Evolutionary conservation across 2,797 vertebrate genomes (phyloP), one percentile per base, ranked within the genome.

Genomic region (Perdix hodgsoniae): DNA sequence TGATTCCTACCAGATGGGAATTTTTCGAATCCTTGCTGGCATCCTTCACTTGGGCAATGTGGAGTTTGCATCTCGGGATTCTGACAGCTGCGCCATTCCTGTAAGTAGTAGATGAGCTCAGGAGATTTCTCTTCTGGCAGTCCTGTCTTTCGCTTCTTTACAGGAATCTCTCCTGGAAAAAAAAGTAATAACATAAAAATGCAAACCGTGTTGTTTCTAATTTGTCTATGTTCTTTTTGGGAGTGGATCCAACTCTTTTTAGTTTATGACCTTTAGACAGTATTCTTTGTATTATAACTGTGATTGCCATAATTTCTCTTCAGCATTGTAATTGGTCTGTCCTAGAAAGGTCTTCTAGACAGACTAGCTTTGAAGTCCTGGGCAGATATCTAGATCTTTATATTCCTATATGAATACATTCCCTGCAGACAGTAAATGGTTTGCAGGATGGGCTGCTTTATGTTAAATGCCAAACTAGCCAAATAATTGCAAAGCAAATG

Each of bases 21-120:
- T 99, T 97, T 99, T 99, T 97, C 98, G 98, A 94, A 98, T 99
- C 96, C 98, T 99, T 92, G 99, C 99, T 94, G 98, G 99, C 77
- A 99, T 99, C 96, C 98, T 99, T 97, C 99, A 99, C 96, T 94
- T 99, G 86, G 99, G 99, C 86, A 99, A 99, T 0, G 99, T 99
- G 97, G 98, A 98, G 64, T 98, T 99, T 96, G 98, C 98, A 24
- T 98, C 99, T 93, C 98, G 97, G 95, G 99, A 99, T 90, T 96
- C 99, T 37, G 99, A 99, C 97, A 99, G 99, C 98, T 99, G 99
- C 92, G n/a, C 97, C 70, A 97, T 99, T 96, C 96, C 98, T 78
- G 99, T 99, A 96, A 98, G 98, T 90, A 91, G 83, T 5, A 42
- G 76, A 79, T 73, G 66, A 79, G 63, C 73, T 83, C 39, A 72